phyloP scores from a whole-genome alignment of 2,797 vertebrate species.

The Gallinago stenura region DNA sequence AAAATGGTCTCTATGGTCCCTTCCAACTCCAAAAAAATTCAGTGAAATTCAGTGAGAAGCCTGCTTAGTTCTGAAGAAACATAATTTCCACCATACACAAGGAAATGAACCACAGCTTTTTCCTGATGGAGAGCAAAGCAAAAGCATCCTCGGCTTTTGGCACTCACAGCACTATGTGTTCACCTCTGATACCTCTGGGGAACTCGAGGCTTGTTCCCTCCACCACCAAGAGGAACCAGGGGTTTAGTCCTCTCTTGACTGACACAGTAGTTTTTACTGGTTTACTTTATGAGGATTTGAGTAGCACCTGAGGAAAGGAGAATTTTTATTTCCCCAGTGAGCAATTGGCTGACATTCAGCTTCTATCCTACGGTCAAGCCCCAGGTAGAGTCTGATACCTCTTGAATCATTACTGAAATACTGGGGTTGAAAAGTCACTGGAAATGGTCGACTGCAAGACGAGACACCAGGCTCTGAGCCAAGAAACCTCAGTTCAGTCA shows the following conservation, averaged over 20 bases:
- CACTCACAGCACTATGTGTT: not conserved
- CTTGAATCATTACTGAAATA: not conserved
- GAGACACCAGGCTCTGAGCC: not conserved
- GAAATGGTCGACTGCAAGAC: not conserved
- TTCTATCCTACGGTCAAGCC: not conserved
- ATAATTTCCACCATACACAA: accelerated
- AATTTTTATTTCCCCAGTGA: not conserved
- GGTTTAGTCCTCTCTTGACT: not conserved
- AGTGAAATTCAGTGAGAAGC: not conserved
- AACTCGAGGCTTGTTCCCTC: not conserved
- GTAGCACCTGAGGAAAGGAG: not conserved
- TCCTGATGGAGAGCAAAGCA: not conserved
- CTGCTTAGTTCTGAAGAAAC: too few species aligned
- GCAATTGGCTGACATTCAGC: not conserved
- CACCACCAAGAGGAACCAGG: not conserved
- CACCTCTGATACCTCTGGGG: not conserved
- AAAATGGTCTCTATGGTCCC: too few species aligned
- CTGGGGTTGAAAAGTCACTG: not conserved
- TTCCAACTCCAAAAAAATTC: too few species aligned
- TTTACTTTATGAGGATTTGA: not conserved
- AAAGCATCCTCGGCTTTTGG: not conserved
- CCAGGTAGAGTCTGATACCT: not conserved
- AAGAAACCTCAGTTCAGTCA: not conserved
- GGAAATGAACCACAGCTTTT: not conserved
- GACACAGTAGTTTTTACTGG: too few species aligned